Evolutionary conservation across 2,888 invertebrate genomes (phyloP), one percentile per base, ranked within the genome.

Genomic region (Euplexia lucipara): DNA sequence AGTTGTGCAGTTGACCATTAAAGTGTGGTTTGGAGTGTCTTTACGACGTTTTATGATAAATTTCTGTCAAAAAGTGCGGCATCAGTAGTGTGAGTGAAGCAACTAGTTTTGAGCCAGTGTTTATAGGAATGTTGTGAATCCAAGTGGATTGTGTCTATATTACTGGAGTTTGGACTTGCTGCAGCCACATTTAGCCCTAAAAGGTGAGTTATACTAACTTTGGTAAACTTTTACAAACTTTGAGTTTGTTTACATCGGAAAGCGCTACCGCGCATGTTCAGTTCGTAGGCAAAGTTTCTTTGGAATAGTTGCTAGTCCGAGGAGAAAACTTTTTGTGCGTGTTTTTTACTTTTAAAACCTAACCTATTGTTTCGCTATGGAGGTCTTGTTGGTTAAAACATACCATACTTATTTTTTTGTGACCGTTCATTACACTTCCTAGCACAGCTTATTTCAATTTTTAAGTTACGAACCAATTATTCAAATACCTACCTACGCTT

Each of bases 61-160:
- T 89, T 92, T 92, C 86, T 85, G 85, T 91, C 83, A 93, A 90
- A 93, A 94, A 94, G 90, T 92, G 92, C 86, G 84, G 83, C 85
- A 86, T 88, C 86, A 86, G 85, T 83, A 83, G 89, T 91, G 91
- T 84, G 86, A 84, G 90, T 86, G 87, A 89, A 90, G 91, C 87
- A 92, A 91, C 92, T 90, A 91, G 91, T 93, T 93, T 91, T 86
- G 86, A 90, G 88, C 88, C 88, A 88, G 92, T 91, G 91, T 90
- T 91, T 91, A 90, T 86, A 90, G 92, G 94, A 94, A 94, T 94
- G 94, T 92, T 92, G 93, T 94, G 94, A 91, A 91, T 94, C 88
- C 83, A 87, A 92, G 90, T 92, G 92, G 90, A 92, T 92, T 90
- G 88, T 92, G 90, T 86, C 85, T 89, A 83, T 87, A 86, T 80